Conservation (phyloP, 2,113 vertebrate species). For the Muntiacus reevesi region DNA sequence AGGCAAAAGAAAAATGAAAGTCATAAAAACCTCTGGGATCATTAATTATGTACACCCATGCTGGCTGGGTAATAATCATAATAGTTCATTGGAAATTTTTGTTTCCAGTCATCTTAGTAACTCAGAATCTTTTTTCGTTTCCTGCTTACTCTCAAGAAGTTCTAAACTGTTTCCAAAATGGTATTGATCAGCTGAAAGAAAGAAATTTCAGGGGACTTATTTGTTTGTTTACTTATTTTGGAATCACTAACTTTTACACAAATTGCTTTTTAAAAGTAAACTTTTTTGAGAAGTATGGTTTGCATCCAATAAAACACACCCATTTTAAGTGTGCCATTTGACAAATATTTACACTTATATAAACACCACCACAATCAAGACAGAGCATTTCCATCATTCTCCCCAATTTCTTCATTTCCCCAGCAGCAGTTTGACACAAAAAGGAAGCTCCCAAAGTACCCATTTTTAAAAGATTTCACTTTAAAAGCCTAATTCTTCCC, state of each 20-base stretch:
- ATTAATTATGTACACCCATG: background rate
- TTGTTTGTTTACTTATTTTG: background rate
- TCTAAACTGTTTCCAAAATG: background rate
- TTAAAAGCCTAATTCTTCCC: background rate
- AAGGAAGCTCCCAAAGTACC: background rate
- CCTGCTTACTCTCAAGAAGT: background rate
- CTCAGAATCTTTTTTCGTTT: background rate
- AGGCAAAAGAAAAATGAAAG: slow-evolving; percentile 28
- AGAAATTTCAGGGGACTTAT: background rate
- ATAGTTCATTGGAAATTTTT: slow-evolving; percentile 31
- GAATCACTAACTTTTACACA: background rate
- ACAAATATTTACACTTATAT: background rate
- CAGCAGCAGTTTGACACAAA: background rate
- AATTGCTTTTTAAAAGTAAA: background rate
- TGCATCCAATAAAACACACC: background rate
- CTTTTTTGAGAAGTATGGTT: background rate
- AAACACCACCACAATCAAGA: background rate
- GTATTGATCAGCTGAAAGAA: background rate
- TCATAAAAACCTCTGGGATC: background rate
- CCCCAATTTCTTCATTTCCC: background rate
- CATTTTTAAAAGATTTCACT: background rate
- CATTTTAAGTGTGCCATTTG: background rate
- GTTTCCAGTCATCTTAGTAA: background rate
- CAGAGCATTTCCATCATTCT: background rate
- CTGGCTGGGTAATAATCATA: slow-evolving; percentile 15